Conservation (phyloP, 2,888 invertebrate species). For the Mylabris sibirica region DNA sequence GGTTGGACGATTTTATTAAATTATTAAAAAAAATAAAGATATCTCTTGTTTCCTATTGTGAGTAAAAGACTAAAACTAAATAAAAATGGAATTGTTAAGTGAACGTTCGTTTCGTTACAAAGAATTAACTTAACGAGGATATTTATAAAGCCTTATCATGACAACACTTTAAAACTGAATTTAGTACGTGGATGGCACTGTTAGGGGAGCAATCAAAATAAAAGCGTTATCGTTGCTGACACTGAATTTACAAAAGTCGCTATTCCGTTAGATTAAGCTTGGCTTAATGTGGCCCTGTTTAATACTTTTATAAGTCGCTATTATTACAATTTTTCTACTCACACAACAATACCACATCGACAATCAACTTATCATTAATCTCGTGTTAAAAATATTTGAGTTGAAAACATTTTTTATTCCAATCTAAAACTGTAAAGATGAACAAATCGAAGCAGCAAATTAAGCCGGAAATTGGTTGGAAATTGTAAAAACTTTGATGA, state of each 20-base stretch:
- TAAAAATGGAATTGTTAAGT: conserved; percentile 38
- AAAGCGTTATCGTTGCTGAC: conserved; percentile 52
- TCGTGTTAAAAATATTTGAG: not conserved
- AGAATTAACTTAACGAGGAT: conserved; percentile 59
- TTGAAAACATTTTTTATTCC: no score
- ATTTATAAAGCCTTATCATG: conserved; percentile 59
- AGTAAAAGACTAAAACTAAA: not conserved
- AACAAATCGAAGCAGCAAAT: no score
- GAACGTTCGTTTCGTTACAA: conserved; percentile 47
- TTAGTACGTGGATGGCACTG: conserved; percentile 54
- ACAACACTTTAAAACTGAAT: conserved; percentile 58
- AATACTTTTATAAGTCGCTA: conserved; percentile 53
- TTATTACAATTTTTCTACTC: conserved; percentile 3
- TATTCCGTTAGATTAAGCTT: conserved; percentile 54
- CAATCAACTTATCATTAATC: not conserved
- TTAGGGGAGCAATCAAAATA: conserved; percentile 52
- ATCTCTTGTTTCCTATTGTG: not conserved
- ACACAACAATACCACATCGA: not conserved
- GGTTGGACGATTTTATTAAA: conserved; percentile 35
- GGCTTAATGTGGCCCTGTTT: conserved; percentile 53
- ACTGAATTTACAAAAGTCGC: conserved; percentile 54
- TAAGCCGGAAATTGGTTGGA: no score
- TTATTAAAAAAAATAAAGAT: conserved; percentile 20
- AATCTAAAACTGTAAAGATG: no score
- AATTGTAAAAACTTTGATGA: no score